Conservation (phyloP, 2,113 vertebrate species). For the Notothenia rossii region DNA sequence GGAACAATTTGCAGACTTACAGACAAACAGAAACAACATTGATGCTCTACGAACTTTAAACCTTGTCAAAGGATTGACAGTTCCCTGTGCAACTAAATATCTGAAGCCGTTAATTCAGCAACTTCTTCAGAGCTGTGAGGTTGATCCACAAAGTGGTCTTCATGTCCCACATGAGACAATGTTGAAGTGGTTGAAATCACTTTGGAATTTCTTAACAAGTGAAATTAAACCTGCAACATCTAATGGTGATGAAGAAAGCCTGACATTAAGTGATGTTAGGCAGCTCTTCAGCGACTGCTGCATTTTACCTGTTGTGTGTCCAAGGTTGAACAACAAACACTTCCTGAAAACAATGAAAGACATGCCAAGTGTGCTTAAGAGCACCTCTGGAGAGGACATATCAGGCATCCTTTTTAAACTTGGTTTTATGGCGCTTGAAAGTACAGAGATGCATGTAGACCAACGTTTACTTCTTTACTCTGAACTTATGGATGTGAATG, state of each 20-base stretch:
- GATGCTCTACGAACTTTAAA: slow-evolving; percentile 23
- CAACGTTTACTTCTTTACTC: rapidly evolving
- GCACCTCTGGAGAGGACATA: rapidly evolving
- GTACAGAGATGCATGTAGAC: rapidly evolving
- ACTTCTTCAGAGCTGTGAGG: slow-evolving; percentile 53
- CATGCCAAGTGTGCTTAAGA: slow-evolving; percentile 73
- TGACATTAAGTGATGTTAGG: slow-evolving; percentile 39
- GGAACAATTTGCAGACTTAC: slow-evolving; percentile 72
- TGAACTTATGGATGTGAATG: slow-evolving; percentile 63
- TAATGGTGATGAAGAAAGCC: rapidly evolving
- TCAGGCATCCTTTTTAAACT: slow-evolving; percentile 77
- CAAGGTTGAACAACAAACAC: slow-evolving; percentile 14
- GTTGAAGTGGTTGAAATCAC: slow-evolving; percentile 65
- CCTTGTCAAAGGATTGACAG: slow-evolving; percentile 70
- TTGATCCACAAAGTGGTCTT: slow-evolving; percentile 53
- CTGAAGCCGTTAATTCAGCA: slow-evolving; percentile 61
- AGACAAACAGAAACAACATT: rapidly evolving
- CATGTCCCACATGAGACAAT: slow-evolving; percentile 35
- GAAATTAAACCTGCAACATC: neutral
- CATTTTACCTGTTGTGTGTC: slow-evolving; percentile 81
- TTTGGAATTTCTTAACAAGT: slow-evolving; percentile 81
- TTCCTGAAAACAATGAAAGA: slow-evolving; percentile 75
- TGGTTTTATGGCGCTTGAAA: slow-evolving; percentile 76
- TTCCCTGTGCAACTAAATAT: slow-evolving; percentile 70
- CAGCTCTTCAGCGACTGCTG: slow-evolving; percentile 65